Conservation (phyloP, 2,113 vertebrate genomes). For the Microcebus griseorufus region DNA sequence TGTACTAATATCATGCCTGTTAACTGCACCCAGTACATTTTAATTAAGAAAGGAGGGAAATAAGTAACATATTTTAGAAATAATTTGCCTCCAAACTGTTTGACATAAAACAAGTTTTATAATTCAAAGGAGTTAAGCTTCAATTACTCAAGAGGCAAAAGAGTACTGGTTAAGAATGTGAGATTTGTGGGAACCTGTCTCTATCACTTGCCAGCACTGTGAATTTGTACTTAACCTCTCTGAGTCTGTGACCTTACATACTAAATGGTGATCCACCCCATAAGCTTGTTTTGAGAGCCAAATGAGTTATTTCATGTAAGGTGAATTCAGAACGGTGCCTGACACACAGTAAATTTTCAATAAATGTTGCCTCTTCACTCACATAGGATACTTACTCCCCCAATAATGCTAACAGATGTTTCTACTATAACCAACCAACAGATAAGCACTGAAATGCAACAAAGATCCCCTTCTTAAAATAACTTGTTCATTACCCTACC, state of each 20-base stretch:
- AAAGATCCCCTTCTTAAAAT: slow-evolving; percentile 31
- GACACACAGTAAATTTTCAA: not conserved
- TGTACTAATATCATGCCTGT: not conserved
- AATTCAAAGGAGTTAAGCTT: not conserved
- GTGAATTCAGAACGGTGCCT: not conserved
- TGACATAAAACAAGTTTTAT: slow-evolving; percentile 34
- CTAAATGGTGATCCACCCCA: not conserved
- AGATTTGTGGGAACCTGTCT: not conserved
- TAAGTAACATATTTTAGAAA: slow-evolving; percentile 12
- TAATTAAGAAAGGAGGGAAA: not conserved
- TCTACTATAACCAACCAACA: not conserved
- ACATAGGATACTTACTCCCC: not conserved
- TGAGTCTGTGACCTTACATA: not conserved
- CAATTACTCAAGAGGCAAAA: slow-evolving; percentile 5
- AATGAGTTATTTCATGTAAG: not conserved
- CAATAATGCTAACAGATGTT: not conserved
- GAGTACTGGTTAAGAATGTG: not conserved
- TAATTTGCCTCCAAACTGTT: not conserved
- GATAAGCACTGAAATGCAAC: not conserved
- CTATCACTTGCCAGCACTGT: not conserved
- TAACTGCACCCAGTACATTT: not conserved
- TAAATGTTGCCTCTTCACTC: not conserved
- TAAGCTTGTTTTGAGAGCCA: not conserved
- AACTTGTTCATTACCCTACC: not conserved
- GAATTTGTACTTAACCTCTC: not conserved